Percentiles rank a stretch among this genome's conserved stretches.
phyloP scores from a whole-genome alignment of 2,797 vertebrate species.

The Bryconaethiops microstoma region DNA sequence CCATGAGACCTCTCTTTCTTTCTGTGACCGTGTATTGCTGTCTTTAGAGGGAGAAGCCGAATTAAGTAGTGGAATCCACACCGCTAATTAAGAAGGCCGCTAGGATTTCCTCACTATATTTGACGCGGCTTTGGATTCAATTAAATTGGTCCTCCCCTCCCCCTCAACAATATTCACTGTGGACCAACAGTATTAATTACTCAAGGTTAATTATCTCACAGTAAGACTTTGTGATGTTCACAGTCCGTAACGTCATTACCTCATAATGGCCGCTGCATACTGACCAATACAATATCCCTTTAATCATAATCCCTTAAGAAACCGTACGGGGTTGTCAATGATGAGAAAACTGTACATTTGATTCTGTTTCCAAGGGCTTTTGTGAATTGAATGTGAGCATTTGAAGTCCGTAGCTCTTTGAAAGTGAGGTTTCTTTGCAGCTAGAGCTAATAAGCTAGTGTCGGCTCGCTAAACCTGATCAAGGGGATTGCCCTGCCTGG shows the following conservation, averaged over 20 bases:
- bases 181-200: slow-evolving; percentile 49
- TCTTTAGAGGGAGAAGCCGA: slow-evolving; percentile 25
- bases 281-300: neutral
- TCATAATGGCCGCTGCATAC: neutral
- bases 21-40: neutral
- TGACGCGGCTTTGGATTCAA: slow-evolving; percentile 51
- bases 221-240: slow-evolving; percentile 18
- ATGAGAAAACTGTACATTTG: neutral
- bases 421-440: slow-evolving; percentile 27
- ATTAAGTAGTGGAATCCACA: slow-evolving; percentile 29
- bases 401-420: slow-evolving; percentile 29
- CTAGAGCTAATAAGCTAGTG: slow-evolving; percentile 32
- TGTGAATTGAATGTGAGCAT: neutral
- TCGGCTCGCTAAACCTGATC: slow-evolving; percentile 43
- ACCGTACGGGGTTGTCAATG: neutral
- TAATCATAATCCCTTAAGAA: slow-evolving; percentile 13
- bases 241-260: neutral
- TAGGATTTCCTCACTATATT: slow-evolving; percentile 32
- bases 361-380: neutral
- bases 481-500: slow-evolving; percentile 31
- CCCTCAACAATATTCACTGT: neutral
- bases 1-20: too few relatives aligned
- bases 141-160: neutral
- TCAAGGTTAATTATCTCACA: slow-evolving; percentile 48
- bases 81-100: slow-evolving; percentile 42